Evolutionary conservation across 92 coral and sea anemone genomes (phyloP), one percentile per base, ranked within the genome.

Genomic region (Actinernus sp.): DNA sequence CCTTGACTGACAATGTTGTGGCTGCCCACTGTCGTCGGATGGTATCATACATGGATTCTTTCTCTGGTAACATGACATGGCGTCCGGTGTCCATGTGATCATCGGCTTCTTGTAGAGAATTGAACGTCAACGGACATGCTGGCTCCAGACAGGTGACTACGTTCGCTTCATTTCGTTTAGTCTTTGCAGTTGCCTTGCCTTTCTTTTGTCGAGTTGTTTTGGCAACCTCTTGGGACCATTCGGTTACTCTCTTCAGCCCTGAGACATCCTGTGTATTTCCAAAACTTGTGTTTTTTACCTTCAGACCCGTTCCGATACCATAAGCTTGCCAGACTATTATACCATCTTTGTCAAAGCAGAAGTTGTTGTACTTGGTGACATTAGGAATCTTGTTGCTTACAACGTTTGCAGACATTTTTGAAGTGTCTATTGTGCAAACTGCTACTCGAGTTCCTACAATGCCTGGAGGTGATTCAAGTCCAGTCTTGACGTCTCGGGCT

Each of bases 251-350:
- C 32, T 68, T 58, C 2, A 68, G 60, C 27, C 78, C 73, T n/a
- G 72, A 50, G 30, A 67, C 67, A 33, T 63, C 72, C 47, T 60
- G 78, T 56, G 43, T 26, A 34, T 62, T 65, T 49, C 48, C 46
- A 54, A 54, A 54, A 13, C 17, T 48, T 2, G 20, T 36, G 13
- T 31, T 32, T 30, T 70, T 25, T 30, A 62, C 11, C n/a, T n/a
- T n/a, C n/a, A n/a, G n/a, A 25, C 75, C 52, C 52, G 65, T 44
- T 14, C 74, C 83, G 56, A 76, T 56, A 14, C 23, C 22, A 49
- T 78, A 68, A 7, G 85, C 73, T 26, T 68, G 73, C 78, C 78
- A 68, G 19, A 69, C 67, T 13, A 63, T 31, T 49, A 77, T 54
- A 20, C 55, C 55, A 12, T 27, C 65, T 32, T 57, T 37, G 14